A percentile compares a stretch with the other conserved stretches of the same genome.
These are phyloP conservation scores for Acrocephalus kingi DNA, from an alignment of 2,113 vertebrate species.

Conservation along the genomic window DNA sequence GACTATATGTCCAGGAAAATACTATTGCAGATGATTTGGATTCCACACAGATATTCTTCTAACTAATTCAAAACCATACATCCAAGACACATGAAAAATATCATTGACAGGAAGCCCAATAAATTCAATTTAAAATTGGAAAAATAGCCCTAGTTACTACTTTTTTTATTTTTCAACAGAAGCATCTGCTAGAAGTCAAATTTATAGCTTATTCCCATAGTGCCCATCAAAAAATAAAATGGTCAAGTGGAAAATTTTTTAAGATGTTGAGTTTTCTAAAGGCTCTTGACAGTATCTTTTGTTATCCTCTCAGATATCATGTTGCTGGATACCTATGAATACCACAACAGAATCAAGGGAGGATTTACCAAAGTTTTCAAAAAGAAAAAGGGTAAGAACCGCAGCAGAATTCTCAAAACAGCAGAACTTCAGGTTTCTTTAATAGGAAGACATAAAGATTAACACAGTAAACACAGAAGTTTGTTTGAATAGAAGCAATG, in stretches of 20 bases:
- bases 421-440: neutral
- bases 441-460: neutral
- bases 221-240: neutral
- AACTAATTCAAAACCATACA: neutral
- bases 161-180: neutral
- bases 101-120: neutral
- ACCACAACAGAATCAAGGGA: neutral
- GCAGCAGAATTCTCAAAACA: neutral
- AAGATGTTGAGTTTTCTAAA: neutral
- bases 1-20: too few species aligned
- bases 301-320: neutral
- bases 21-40: neutral
- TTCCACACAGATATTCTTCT: neutral
- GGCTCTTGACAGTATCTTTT: neutral
- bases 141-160: neutral
- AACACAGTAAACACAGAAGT: neutral
- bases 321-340: neutral
- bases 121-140: neutral
- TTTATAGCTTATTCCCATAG: neutral
- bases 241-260: neutral
- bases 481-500: neutral
- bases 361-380: neutral
- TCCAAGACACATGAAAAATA: neutral
- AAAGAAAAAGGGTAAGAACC: neutral
- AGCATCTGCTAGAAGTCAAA: neutral